Evolutionary conservation across 2,797 vertebrate genomes (phyloP), one percentile per base, ranked within the genome.

Genomic region (Eulemur rubriventer): DNA sequence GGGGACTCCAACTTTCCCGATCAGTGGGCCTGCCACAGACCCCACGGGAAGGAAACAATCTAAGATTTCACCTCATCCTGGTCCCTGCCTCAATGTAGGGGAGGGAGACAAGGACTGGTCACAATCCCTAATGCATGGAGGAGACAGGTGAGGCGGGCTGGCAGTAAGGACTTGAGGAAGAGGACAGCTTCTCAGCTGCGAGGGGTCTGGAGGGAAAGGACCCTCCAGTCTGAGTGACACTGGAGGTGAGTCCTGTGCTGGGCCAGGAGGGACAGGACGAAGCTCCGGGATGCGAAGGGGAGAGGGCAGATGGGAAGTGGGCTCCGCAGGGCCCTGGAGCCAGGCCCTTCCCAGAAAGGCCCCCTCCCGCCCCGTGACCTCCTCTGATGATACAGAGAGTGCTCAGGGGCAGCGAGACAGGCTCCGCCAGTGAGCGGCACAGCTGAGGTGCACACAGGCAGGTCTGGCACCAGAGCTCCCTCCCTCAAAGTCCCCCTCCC

Each of bases 341-440:
- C 61, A 50, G 14, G 94, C 43, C 30, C n/a, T 59, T 63, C 43
- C 78, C 59, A 63, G 43, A 69, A 69, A 63, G 52, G 65, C 50
- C n/a, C 69, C 30, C 17, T 59, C 26, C 3, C 4, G 16, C 9
- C 48, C 4, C 10, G 33, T 1, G 63, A 43, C 33, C 43, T 26
- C 65, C 46, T 94, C 65, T 4, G 30, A 59, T 4, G 84, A 82
- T 30, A 38, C 17, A 41, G 10, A 14, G 41, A n/a, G 80, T 30
- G 73, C 72, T 75, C 30, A 57, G 57, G 55, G 76, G 57, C 26
- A 24, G 38, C 0, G 1, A 22, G 20, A 78, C 59, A 22, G 26
- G n/a, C 50, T 6, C 63, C 0, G 17, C 5, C 78, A 11, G 69
- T 4, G 38, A 43, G 33, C 0, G 6, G 7, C 35, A 33, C 8